phyloP scores from a whole-genome alignment of 2,113 vertebrate species.

The Hiodon alosoides region DNA sequence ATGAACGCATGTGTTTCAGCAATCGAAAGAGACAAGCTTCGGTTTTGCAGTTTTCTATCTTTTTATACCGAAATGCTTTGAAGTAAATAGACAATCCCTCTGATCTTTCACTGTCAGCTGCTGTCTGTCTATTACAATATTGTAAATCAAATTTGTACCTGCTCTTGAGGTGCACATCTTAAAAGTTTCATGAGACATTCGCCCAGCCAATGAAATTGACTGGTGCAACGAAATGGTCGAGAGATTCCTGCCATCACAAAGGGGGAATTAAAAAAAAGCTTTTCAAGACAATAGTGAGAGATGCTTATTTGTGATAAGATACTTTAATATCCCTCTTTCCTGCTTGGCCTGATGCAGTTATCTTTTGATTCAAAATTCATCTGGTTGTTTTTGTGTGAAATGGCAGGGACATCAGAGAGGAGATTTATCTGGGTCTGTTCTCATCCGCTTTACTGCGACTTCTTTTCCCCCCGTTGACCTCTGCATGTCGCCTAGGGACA shows the following conservation, averaged over 20 bases:
- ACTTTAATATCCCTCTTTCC: constrained; percentile 27
- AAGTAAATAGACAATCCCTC: neutral
- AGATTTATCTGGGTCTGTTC: neutral
- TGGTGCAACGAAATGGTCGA: neutral
- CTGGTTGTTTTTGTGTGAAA: constrained; percentile 8
- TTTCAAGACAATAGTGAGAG: constrained; percentile 8
- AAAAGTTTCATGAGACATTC: neutral
- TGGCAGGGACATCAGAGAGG: too few relatives aligned
- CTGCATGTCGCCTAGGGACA: neutral
- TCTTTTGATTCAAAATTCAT: constrained; percentile 25
- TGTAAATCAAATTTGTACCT: neutral
- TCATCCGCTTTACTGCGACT: neutral
- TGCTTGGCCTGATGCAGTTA: constrained; percentile 9
- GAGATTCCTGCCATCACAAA: constrained; percentile 22
- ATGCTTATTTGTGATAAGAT: constrained; percentile 35
- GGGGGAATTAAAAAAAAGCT: constrained; percentile 1
- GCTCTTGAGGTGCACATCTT: constrained; percentile 11
- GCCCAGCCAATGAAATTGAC: neutral
- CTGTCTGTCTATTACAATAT: neutral
- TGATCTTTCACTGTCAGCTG: neutral
- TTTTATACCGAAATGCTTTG: neutral
- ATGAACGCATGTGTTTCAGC: neutral
- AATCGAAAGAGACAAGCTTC: neutral
- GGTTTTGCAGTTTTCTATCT: neutral
- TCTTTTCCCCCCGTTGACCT: neutral